Evolutionary conservation across 2,113 vertebrate species (phyloP).

Genomic region (Marmota monax): DNA sequence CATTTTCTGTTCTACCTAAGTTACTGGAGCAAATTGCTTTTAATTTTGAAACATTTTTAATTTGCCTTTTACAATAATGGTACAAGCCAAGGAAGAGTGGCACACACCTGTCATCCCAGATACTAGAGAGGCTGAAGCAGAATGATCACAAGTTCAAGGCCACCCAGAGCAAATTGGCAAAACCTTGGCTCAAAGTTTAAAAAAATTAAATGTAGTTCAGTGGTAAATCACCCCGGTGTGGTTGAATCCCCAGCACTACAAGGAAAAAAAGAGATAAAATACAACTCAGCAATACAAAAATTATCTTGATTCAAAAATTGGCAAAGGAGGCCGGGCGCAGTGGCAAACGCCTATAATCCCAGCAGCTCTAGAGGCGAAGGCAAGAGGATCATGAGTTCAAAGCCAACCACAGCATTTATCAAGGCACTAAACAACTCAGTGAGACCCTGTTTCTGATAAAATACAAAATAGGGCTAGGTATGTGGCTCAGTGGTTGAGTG

Average conservation of each 20-base stretch:
- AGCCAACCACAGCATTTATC: no score
- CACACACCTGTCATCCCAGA: background rate
- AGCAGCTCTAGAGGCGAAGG: no score
- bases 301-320: no score
- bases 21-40: background rate
- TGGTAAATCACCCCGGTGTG: no score
- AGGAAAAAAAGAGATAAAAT: background rate
- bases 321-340: no score
- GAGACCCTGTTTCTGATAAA: no score
- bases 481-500: background rate
- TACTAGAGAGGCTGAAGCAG: background rate
- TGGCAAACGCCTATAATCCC: no score
- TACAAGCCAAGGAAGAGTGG: background rate
- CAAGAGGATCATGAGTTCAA: no score
- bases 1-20: background rate
- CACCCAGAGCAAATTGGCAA: background rate
- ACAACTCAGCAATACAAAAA: no score
- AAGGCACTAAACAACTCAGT: no score
- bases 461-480: no score
- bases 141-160: background rate
- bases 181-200: background rate
- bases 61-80: conserved; percentile 63
- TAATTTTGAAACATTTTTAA: conserved; percentile 32
- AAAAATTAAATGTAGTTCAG: no score
- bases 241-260: background rate